A percentile compares a stretch with the other conserved stretches of the same genome.
phyloP scores from a whole-genome alignment of 2,888 invertebrate genomes.

The Coleophora deauratella region DNA sequence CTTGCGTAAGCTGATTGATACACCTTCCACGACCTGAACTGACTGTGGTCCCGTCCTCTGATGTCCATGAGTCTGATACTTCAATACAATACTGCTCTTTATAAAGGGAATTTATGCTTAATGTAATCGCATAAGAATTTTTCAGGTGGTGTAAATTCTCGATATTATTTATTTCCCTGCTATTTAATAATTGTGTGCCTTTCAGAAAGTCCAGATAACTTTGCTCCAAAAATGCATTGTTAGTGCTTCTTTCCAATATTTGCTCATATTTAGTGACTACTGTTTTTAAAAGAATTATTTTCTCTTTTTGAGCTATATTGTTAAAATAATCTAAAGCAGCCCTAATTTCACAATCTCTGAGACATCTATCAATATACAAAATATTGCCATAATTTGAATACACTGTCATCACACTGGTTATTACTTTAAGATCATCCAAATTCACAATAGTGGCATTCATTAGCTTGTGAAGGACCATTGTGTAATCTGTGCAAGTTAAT shows the following conservation, averaged over 20 bases:
- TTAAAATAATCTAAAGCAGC: slow-evolving; percentile 50
- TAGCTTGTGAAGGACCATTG: slow-evolving; percentile 53
- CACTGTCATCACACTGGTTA: slow-evolving; percentile 42
- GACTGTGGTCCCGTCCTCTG: slow-evolving; percentile 24
- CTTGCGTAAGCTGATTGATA: slow-evolving; percentile 35
- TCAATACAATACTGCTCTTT: slow-evolving; percentile 34
- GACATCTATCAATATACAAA: slow-evolving; percentile 53
- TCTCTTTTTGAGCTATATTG: slow-evolving; percentile 35
- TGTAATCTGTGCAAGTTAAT: slow-evolving; percentile 50
- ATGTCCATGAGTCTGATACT: slow-evolving; percentile 31
- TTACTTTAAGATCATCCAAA: slow-evolving; percentile 47
- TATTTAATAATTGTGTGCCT: slow-evolving; percentile 40
- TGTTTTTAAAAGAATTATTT: slow-evolving; percentile 42
- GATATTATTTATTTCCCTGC: slow-evolving; percentile 37
- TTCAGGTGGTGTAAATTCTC: slow-evolving; percentile 58
- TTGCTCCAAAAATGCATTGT: slow-evolving; percentile 39
- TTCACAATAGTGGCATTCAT: slow-evolving; percentile 39
- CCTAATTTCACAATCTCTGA: slow-evolving; percentile 50
- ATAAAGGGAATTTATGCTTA: slow-evolving; percentile 43
- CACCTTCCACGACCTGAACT: slow-evolving; percentile 40
- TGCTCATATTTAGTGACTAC: slow-evolving; percentile 55
- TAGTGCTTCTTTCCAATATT: slow-evolving; percentile 35
- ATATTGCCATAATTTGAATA: slow-evolving; percentile 44
- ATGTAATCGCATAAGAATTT: slow-evolving; percentile 43
- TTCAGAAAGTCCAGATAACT: slow-evolving; percentile 66